Percentiles rank a stretch among this genome's conserved stretches.
Conservation (phyloP, 2,797 vertebrate species). For the Scolopax bukidnonensis region DNA sequence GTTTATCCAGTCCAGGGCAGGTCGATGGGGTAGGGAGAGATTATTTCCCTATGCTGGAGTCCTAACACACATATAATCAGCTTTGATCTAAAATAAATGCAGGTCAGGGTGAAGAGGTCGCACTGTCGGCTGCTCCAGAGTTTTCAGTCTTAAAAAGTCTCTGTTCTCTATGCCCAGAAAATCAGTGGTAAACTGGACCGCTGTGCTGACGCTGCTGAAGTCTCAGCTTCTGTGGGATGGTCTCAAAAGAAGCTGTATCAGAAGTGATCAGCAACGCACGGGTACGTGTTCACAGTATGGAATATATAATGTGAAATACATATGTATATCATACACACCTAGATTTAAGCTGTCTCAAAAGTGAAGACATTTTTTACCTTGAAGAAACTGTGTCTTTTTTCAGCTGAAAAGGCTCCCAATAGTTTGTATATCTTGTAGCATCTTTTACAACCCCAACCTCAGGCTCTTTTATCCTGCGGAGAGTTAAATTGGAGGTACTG, state of each 20-base stretch:
- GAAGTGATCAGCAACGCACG: neutral
- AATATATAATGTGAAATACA: neutral
- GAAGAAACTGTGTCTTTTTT: neutral
- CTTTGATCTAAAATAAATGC: neutral
- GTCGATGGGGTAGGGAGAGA: neutral
- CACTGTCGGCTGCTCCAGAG: neutral
- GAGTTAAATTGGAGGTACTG: neutral
- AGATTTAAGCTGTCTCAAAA: neutral
- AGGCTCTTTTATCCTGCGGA: fast-evolving
- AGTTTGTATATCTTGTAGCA: neutral
- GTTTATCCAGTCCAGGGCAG: neutral
- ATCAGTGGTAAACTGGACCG: neutral
- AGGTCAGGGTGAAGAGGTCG: neutral
- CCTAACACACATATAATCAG: neutral
- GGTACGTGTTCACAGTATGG: neutral
- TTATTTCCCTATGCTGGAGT: neutral
- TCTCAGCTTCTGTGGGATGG: neutral
- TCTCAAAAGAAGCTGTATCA: neutral
- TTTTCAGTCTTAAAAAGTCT: neutral
- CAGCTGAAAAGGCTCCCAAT: neutral
- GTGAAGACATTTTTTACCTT: neutral
- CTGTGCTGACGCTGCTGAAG: neutral
- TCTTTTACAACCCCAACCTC: neutral
- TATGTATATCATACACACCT: neutral
- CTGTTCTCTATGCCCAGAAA: neutral